Percentiles rank a stretch among this genome's conserved stretches.
Evolutionary conservation across 1,140 invertebrate species (phyloP).

Genomic region (Phenacoccus solenopsis): DNA sequence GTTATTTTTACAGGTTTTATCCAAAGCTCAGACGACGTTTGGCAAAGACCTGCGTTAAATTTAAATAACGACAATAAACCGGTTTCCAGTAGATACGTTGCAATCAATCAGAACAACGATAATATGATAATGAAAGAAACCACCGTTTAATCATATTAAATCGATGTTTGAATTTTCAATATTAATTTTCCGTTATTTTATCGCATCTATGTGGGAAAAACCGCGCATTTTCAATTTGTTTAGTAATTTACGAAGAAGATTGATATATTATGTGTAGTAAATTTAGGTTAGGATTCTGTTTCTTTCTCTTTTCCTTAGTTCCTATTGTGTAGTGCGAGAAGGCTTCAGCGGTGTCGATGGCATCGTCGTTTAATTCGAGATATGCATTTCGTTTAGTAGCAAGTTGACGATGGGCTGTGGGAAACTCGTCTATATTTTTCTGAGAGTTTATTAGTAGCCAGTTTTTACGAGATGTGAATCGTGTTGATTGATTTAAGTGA

Average conservation of each 20-base stretch:
- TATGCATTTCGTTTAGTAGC: too few species aligned
- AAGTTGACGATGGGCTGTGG: too few species aligned
- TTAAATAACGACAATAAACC: background rate
- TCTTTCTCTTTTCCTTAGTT: background rate
- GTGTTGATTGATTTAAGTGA: too few species aligned
- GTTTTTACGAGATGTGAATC: too few species aligned
- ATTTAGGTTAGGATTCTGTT: background rate
- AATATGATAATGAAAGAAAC: slow-evolving; percentile 3
- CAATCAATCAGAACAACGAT: background rate
- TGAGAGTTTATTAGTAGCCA: too few species aligned
- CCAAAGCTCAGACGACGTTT: background rate
- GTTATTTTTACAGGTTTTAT: background rate
- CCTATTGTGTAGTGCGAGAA: background rate
- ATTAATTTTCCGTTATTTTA: background rate
- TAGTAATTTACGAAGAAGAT: background rate
- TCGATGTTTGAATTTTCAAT: background rate
- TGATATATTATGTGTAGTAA: background rate
- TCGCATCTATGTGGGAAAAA: background rate
- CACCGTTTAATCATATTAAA: slow-evolving; percentile 1
- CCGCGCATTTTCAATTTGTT: background rate
- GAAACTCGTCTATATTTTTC: too few species aligned
- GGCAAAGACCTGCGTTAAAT: background rate
- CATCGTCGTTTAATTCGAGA: too few species aligned
- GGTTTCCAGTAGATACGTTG: background rate
- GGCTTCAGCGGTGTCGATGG: background rate